Conservation (phyloP, 2,888 invertebrate genomes). For the Blastobasis adustella region DNA sequence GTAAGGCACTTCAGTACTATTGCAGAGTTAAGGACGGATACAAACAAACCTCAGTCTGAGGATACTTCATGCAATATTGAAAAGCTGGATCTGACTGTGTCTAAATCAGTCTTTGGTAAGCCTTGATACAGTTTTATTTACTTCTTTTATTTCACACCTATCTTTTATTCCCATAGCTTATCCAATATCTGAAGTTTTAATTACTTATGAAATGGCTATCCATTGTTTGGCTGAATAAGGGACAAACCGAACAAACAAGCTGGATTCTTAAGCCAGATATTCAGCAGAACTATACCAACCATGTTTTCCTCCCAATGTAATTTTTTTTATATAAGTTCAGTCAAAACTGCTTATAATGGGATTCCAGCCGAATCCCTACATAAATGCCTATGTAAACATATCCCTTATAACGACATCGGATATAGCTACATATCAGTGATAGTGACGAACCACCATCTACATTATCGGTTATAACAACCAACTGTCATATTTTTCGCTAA, state of each 20-base stretch:
- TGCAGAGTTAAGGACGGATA: constrained; percentile 12
- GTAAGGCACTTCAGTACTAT: constrained; percentile 4
- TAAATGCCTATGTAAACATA: background rate
- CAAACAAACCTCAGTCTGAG: constrained; percentile 12
- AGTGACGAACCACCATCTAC: no score
- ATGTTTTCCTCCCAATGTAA: background rate
- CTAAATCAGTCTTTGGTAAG: constrained; percentile 34
- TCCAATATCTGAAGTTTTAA: background rate
- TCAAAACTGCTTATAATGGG: background rate
- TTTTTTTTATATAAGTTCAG: background rate
- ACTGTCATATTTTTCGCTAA: no score
- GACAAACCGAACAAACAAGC: no score
- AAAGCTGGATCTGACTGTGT: constrained; percentile 35
- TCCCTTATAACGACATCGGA: no score
- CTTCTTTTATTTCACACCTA: constrained; percentile 6
- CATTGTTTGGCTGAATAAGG: no score
- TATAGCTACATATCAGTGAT: no score
- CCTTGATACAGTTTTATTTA: no score
- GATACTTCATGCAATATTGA: constrained; percentile 32
- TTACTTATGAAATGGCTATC: no score
- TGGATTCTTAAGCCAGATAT: background rate
- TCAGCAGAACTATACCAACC: background rate
- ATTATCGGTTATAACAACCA: no score
- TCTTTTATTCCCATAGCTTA: background rate
- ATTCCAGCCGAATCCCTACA: background rate